A percentile compares a stretch with the other conserved stretches of the same genome.
Evolutionary conservation across 1,140 invertebrate species (phyloP).

Genomic region (Pseudomyrmex cubaensis): DNA sequence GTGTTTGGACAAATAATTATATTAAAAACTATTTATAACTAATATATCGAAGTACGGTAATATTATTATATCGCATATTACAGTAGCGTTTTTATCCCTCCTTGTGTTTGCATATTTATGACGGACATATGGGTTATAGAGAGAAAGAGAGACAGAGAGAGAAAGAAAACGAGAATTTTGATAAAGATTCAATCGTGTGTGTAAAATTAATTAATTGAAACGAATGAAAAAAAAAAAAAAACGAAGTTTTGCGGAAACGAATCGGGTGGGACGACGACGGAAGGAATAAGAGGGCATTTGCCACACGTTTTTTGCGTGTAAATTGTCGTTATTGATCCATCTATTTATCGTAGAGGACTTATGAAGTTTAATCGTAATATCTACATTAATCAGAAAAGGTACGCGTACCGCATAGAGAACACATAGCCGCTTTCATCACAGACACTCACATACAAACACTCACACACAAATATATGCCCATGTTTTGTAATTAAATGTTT

Average conservation of each 20-base stretch:
- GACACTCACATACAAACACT: slow-evolving; percentile 65
- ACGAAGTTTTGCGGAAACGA: slow-evolving; percentile 56
- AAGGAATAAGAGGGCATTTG: slow-evolving; percentile 56
- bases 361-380: slow-evolving; percentile 80
- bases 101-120: slow-evolving; percentile 79
- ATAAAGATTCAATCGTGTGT: slow-evolving; percentile 42
- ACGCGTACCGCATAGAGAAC: slow-evolving; percentile 70
- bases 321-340: slow-evolving; percentile 79
- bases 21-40: slow-evolving; percentile 82
- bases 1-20: slow-evolving; percentile 84
- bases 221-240: slow-evolving; percentile 60
- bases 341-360: slow-evolving; percentile 80
- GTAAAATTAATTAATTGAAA: slow-evolving; percentile 55
- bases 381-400: slow-evolving; percentile 74
- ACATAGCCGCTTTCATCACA: slow-evolving; percentile 76
- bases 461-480: slow-evolving; percentile 64
- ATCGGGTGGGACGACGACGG: slow-evolving; percentile 40
- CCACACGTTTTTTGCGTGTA: slow-evolving; percentile 74
- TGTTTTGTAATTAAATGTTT: slow-evolving; percentile 83
- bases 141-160: slow-evolving; percentile 29
- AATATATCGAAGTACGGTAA: slow-evolving; percentile 79
- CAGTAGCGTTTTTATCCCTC: slow-evolving; percentile 81
- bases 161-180: slow-evolving; percentile 44
- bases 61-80: slow-evolving; percentile 80
- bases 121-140: slow-evolving; percentile 57